Evolutionary conservation across 2,113 vertebrate genomes (phyloP), one percentile per base, ranked within the genome.

Genomic region (Caloenas nicobarica): DNA sequence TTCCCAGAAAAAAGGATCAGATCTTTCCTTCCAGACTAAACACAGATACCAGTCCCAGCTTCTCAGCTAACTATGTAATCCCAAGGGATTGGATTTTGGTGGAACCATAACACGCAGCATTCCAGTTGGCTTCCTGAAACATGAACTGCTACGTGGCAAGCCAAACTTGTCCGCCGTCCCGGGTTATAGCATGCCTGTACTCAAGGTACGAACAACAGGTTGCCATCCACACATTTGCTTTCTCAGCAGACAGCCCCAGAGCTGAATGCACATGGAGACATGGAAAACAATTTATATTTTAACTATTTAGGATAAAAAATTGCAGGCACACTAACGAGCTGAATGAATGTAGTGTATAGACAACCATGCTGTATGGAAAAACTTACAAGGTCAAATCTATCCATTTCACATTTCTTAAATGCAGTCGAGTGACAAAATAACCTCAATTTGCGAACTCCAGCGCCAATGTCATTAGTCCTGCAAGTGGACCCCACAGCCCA

Each of bases 61-160:
- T 66, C 46, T 60, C 61, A 83, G 29, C 9, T n/a, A 66, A 53
- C 40, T 50, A 46, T 2, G 1, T 22, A 86, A 89, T 25, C 18
- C 40, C 62, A 91, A 40, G 13, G 5, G 26, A 85, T 0, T 65
- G 66, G 48, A 40, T 2, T 76, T 51, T 11, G 9, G 33, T 31
- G 42, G 26, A 91, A 64, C 12, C 2, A 0, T 25, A 71, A 50
- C 0, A 0, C 25, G 42, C 34, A 74, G 56, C 31, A 56, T 14
- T 68, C 7, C 33, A 50, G 23, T 8, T 25, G 12, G 25, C 48
- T 56, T 71, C 66, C 71, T 86, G 68, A 86, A 88, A 90, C 14
- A 54, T 1, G 19, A 26, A 65, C 15, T 13, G 28, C 31, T 53
- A 10, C 31, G 80, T 61, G 58, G 40, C 17, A 83, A 24, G 7